Evolutionary conservation across 2,113 vertebrate species (phyloP).

Genomic region (Sylvietta virens): DNA sequence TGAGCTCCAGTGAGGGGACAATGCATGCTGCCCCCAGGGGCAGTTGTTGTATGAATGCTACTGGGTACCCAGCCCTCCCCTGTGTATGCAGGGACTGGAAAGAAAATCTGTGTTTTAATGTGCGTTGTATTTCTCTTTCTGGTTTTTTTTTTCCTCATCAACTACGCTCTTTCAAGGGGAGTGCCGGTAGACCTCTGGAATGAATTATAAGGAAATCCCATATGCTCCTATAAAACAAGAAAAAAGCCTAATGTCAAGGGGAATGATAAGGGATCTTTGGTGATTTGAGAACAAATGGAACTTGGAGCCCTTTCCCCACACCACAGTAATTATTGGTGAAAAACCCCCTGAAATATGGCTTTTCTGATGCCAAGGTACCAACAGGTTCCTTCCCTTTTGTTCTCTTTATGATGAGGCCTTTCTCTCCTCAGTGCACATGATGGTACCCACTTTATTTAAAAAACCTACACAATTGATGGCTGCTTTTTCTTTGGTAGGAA

Average conservation of each 20-base stretch:
- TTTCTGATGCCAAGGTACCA: not conserved
- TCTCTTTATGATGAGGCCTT: not conserved
- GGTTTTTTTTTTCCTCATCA: not conserved
- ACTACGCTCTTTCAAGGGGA: not conserved
- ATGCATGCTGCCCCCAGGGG: fast-evolving
- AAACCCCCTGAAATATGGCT: not conserved
- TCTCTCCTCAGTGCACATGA: not conserved
- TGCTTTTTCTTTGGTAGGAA: not conserved
- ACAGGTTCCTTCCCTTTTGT: not conserved
- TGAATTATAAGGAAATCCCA: not conserved
- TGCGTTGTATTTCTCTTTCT: not conserved
- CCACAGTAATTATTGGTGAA: not conserved
- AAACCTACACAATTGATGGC: not conserved
- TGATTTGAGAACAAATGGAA: not conserved
- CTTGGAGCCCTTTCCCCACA: not conserved
- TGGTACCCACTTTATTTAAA: not conserved
- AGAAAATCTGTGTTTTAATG: not conserved
- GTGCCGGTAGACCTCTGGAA: slow-evolving; percentile 18
- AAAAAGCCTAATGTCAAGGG: not conserved
- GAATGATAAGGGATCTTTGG: not conserved
- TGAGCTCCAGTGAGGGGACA: fast-evolving
- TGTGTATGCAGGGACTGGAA: not conserved
- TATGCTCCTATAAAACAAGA: not conserved
- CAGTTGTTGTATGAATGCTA: not conserved
- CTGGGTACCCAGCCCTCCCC: not conserved